Percentiles rank a stretch among this genome's conserved stretches.
Evolutionary conservation across 2,888 invertebrate species (phyloP).

Genomic region (Venusia cambrica): DNA sequence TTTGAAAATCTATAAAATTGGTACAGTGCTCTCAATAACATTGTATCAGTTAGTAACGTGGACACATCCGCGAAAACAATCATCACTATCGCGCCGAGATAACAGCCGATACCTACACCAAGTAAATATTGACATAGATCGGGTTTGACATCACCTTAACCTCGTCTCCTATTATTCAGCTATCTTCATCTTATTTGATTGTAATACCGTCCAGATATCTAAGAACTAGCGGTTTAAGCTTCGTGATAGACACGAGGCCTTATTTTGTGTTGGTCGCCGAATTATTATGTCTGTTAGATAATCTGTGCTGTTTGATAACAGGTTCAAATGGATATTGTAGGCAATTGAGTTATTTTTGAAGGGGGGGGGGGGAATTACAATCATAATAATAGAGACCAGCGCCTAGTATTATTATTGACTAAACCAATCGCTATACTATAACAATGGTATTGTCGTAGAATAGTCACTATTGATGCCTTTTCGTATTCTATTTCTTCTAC

Average conservation of each 20-base stretch:
- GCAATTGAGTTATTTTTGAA: conserved; percentile 8
- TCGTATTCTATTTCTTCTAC: too few species aligned
- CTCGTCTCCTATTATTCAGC: conserved; percentile 65
- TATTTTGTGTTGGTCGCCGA: conserved; percentile 7
- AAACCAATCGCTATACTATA: too few species aligned
- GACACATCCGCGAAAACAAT: conserved; percentile 50
- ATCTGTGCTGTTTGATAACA: conserved; percentile 13
- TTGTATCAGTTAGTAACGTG: conserved; percentile 47
- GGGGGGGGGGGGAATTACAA: too few species aligned
- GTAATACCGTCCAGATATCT: conserved; percentile 17
- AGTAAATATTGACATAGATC: conserved; percentile 76
- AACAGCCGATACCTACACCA: conserved; percentile 40
- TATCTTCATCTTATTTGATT: conserved; percentile 42
- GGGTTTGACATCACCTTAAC: conserved; percentile 69
- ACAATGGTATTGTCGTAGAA: too few species aligned
- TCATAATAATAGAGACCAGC: too few species aligned
- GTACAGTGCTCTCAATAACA: too few species aligned
- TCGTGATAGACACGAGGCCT: background rate
- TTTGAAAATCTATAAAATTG: too few species aligned
- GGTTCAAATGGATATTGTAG: conserved; percentile 3
- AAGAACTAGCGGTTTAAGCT: conserved; percentile 7
- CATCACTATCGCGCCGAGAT: conserved; percentile 44
- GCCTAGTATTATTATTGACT: too few species aligned
- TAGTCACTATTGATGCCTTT: too few species aligned
- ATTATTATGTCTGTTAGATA: conserved; percentile 16